Evolutionary conservation across 2,888 invertebrate species (phyloP).

Genomic region (Drosophila formosana): DNA sequence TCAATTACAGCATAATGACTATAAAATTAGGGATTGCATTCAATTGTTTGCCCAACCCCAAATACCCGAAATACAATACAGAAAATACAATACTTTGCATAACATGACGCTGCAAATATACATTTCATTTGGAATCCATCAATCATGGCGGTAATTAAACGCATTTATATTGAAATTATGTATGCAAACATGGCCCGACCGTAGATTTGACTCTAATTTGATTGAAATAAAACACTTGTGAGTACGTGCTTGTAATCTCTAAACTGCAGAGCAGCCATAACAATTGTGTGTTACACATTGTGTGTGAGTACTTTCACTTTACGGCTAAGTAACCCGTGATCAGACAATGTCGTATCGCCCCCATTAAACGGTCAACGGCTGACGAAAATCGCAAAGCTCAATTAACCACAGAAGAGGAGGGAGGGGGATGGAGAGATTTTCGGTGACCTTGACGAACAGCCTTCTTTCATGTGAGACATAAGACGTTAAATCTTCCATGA

Average conservation of each 20-base stretch:
- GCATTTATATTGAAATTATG: slow-evolving; percentile 68
- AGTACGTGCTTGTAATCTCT: slow-evolving; percentile 39
- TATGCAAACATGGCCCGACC: slow-evolving; percentile 57
- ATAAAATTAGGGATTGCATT: slow-evolving; percentile 30
- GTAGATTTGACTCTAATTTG: slow-evolving; percentile 63
- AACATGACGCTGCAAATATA: slow-evolving; percentile 68
- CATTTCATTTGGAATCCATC: slow-evolving; percentile 48
- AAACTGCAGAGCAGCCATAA: slow-evolving; percentile 47
- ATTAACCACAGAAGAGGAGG: slow-evolving; percentile 2
- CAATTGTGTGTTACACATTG: slow-evolving; percentile 64
- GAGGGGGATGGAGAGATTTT: slow-evolving; percentile 7
- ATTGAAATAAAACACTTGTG: slow-evolving; percentile 63
- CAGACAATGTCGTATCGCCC: slow-evolving; percentile 30
- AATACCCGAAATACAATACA: slow-evolving; percentile 10
- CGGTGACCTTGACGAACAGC: slow-evolving; percentile 56
- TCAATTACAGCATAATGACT: slow-evolving; percentile 47
- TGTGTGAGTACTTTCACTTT: slow-evolving; percentile 68
- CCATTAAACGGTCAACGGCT: slow-evolving; percentile 72
- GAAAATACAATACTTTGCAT: slow-evolving; percentile 61
- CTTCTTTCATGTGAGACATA: slow-evolving; percentile 29
- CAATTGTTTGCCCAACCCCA: slow-evolving; percentile 38
- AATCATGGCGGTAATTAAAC: slow-evolving; percentile 70
- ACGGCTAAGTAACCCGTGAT: slow-evolving; percentile 66
- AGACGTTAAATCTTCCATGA: slow-evolving; percentile 35
- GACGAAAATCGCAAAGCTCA: slow-evolving; percentile 36